Evolutionary conservation across 2,888 invertebrate genomes (phyloP), one percentile per base, ranked within the genome.

Genomic region (Tinea semifulvella): DNA sequence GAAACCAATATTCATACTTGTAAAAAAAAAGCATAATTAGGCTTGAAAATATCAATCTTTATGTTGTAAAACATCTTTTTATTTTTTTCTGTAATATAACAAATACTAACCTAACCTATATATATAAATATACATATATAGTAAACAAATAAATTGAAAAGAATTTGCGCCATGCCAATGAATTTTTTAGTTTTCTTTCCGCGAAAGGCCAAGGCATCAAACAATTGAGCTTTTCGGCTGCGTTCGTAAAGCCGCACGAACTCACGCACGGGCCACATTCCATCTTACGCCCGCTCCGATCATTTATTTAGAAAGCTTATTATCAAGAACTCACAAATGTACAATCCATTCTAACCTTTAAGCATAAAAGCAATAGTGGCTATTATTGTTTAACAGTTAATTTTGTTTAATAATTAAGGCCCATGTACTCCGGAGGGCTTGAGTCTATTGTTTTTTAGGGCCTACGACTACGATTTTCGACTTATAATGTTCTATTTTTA

Each of bases 281-380:
- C 73, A 60, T 53, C 60, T 72, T 59, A 61, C 68, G 62, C 68
- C 67, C 58, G 61, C 56, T 57, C 61, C 61, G 62, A 66, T 65
- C 56, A 67, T 71, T 72, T 76, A 68, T 76, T 75, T 75, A 74
- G 72, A 72, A 71, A 74, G 69, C 74, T 72, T 70, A 68, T 70
- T 68, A 70, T 43, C 45, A 36, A 36, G 14, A 44, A 19, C 35
- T 14, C 7, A 11, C 2, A 3, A n/a, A 2, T 3, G 3, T 13
- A 16, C 42, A 16, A 22, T 6, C 26, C 17, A 26, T 42, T 27
- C 17, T 14, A 26, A 25, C 25, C 16, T 18, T 42, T 27, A 42
- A 7, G 5, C 10, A n/a, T 13, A 6, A 5, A 14, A 13, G 13
- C 36, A 14, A 3, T 42, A 26, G 25, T 14, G 42, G 7, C n/a